A percentile compares a stretch with the other conserved stretches of the same genome.
Evolutionary conservation across 1,140 invertebrate species (phyloP).

Genomic region (Euura lappo): DNA sequence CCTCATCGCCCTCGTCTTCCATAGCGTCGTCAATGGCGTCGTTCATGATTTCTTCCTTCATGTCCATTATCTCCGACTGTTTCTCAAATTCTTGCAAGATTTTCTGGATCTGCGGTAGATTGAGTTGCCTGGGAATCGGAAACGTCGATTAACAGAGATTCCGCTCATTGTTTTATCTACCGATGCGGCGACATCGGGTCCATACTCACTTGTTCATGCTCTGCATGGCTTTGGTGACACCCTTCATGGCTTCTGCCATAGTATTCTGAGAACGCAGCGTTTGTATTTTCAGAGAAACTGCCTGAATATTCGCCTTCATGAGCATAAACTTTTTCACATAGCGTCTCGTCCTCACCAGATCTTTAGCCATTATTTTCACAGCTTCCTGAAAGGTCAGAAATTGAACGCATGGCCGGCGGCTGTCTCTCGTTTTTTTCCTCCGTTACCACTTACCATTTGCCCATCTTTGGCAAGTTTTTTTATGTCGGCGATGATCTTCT

Average conservation of each 20-base stretch:
- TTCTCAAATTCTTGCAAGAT: slow-evolving; percentile 99
- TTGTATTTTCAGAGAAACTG: slow-evolving; percentile 98
- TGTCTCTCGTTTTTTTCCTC: no score
- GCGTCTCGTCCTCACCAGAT: slow-evolving; percentile 93
- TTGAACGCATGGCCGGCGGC: no score
- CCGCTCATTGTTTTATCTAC: neutral
- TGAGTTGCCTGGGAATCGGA: slow-evolving; percentile 76
- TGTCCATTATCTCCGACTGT: slow-evolving; percentile 99
- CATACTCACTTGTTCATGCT: slow-evolving; percentile 89
- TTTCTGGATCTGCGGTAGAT: slow-evolving; percentile 98
- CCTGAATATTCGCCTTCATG: slow-evolving; percentile 99
- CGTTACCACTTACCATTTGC: slow-evolving; percentile 83
- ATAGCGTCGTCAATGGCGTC: slow-evolving; percentile 99
- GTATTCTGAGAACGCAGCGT: slow-evolving; percentile 98
- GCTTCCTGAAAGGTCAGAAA: slow-evolving; percentile 78
- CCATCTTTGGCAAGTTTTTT: slow-evolving; percentile 99
- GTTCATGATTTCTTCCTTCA: slow-evolving; percentile 99
- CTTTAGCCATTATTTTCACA: slow-evolving; percentile 99
- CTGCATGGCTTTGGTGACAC: slow-evolving; percentile 97
- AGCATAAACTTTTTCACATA: slow-evolving; percentile 99
- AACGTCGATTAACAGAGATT: slow-evolving; percentile 7
- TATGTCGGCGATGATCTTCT: slow-evolving; percentile 98
- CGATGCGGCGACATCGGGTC: neutral
- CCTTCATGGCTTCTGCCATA: slow-evolving; percentile 99
- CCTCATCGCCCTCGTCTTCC: slow-evolving; percentile 98